Percentiles rank a stretch among this genome's conserved stretches.
Evolutionary conservation across 1,140 invertebrate species (phyloP).

Genomic region (Drosophila punjabiensis): DNA sequence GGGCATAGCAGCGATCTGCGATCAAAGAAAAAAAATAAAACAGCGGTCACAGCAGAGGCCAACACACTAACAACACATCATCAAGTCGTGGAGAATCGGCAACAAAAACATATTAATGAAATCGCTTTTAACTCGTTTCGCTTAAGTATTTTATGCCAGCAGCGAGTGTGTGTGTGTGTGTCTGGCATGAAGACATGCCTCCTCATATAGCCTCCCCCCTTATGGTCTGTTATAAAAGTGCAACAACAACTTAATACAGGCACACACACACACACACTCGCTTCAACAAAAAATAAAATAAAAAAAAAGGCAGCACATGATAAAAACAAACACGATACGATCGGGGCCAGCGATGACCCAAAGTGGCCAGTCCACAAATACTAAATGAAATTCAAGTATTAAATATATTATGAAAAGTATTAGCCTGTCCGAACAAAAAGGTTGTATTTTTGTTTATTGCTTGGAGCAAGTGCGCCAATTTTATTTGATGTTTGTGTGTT

Average conservation of each 20-base stretch:
- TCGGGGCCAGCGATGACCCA: slow-evolving; percentile 60
- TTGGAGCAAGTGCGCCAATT: slow-evolving; percentile 58
- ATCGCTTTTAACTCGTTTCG: slow-evolving; percentile 83
- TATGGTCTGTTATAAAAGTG: slow-evolving; percentile 69
- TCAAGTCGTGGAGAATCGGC: slow-evolving; percentile 28
- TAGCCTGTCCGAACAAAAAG: slow-evolving; percentile 27
- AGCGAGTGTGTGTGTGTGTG: slow-evolving; percentile 22
- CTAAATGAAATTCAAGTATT: slow-evolving; percentile 52
- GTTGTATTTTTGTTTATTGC: slow-evolving; percentile 11
- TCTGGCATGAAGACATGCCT: slow-evolving; percentile 53
- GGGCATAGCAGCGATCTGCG: slow-evolving; percentile 22
- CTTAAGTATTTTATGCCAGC: slow-evolving; percentile 67
- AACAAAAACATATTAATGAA: slow-evolving; percentile 79
- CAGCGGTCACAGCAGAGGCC: slow-evolving; percentile 30
- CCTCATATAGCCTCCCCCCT: slow-evolving; percentile 30
- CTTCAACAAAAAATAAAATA: slow-evolving; percentile 17
- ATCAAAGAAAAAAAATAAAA: slow-evolving; percentile 22
- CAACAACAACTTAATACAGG: slow-evolving; percentile 70
- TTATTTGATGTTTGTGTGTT: slow-evolving; percentile 33
- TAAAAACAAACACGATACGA: slow-evolving; percentile 75
- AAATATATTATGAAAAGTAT: slow-evolving; percentile 48
- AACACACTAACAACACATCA: slow-evolving; percentile 33
- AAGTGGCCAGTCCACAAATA: slow-evolving; percentile 51
- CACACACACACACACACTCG: slow-evolving; percentile 8
- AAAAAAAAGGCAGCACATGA: slow-evolving; percentile 49